phyloP scores from a whole-genome alignment of 2,797 vertebrate genomes.

The Arrhamphus sclerolepis region DNA sequence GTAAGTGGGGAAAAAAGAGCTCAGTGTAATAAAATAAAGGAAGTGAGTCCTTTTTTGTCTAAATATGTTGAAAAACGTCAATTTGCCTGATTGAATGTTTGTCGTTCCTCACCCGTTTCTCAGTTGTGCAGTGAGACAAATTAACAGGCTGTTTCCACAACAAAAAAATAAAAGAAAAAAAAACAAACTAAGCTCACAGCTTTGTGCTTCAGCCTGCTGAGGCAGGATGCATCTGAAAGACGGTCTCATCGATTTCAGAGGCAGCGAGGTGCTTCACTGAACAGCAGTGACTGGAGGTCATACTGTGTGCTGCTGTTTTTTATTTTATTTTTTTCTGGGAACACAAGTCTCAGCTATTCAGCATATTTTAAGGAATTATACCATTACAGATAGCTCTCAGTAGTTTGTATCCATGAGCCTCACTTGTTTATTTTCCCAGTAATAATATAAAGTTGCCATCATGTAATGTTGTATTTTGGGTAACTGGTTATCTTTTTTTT shows the following conservation, averaged over 20 bases:
- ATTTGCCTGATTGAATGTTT: neutral
- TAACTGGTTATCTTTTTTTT: too few relatives aligned
- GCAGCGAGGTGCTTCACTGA: slow-evolving; percentile 2
- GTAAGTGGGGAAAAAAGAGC: neutral
- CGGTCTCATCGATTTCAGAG: slow-evolving; percentile 23
- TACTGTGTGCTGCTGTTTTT: neutral
- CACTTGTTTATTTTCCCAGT: too few relatives aligned
- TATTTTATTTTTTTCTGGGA: neutral
- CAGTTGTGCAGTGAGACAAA: neutral
- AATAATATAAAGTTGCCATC: too few relatives aligned
- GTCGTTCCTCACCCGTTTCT: neutral
- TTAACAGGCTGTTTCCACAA: neutral
- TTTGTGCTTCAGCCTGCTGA: slow-evolving; percentile 25
- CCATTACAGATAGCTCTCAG: neutral
- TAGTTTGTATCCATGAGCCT: rapidly evolving
- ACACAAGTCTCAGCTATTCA: too few relatives aligned
- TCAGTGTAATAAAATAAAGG: neutral
- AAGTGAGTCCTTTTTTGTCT: neutral
- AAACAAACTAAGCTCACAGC: slow-evolving; percentile 12
- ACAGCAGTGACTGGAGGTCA: neutral
- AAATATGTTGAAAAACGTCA: neutral
- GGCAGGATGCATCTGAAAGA: slow-evolving; percentile 2
- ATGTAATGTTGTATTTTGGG: too few relatives aligned
- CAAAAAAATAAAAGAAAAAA: neutral
- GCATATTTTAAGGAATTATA: neutral